phyloP scores from a whole-genome alignment of 2,888 invertebrate species.

The Monopis laevigella region DNA sequence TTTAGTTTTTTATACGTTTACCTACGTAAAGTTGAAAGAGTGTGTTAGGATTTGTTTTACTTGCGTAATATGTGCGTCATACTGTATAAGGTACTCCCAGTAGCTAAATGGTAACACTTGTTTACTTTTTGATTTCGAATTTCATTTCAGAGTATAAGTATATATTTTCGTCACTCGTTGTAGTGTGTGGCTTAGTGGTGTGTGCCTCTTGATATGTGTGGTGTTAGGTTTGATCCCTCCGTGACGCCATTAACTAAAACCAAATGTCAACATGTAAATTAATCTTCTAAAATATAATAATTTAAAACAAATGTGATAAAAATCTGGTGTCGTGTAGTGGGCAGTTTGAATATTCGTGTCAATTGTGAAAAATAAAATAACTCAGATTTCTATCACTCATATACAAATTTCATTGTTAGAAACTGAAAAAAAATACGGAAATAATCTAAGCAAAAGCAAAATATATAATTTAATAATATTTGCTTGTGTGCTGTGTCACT shows the following conservation, averaged over 20 bases:
- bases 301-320: not conserved
- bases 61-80: too few species aligned
- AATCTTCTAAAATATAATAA: not conserved
- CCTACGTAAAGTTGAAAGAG: too few species aligned
- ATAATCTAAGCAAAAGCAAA: conserved; percentile 1
- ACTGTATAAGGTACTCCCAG: too few species aligned
- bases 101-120: too few species aligned
- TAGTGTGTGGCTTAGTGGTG: conserved; percentile 54
- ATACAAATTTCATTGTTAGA: not conserved
- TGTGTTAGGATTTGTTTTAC: too few species aligned
- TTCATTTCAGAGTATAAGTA: too few species aligned
- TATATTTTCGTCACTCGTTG: conserved; percentile 43
- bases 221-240: conserved; percentile 55
- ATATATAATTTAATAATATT: too few species aligned
- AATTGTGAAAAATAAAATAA: not conserved
- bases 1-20: too few species aligned
- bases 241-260: conserved; percentile 61
- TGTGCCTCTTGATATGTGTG: conserved; percentile 64
- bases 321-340: not conserved
- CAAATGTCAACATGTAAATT: conserved; percentile 42
- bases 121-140: too few species aligned
- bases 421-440: not conserved
- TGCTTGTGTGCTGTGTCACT: too few species aligned
- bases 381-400: not conserved
- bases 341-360: too few species aligned